Base-by-base conservation (phyloP, 2,113 vertebrate species). In the Centrocercus urophasianus region DNA sequence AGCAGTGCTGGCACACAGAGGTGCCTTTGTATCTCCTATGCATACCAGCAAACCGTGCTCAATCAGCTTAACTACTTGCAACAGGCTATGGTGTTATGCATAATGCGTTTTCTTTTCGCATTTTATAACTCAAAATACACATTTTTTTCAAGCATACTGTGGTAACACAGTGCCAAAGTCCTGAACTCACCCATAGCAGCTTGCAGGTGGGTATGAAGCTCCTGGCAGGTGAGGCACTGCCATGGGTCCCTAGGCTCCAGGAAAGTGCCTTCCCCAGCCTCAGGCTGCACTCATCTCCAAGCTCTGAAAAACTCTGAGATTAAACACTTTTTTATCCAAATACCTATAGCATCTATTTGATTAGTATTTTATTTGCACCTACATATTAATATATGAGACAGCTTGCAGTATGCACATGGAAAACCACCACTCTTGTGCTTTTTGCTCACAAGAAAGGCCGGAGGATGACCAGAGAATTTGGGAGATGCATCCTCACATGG, bases 341-440 rank as follows among this genome's bases (percentile, higher is more conserved):
- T 48, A 72, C 36, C 74, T 83, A 18, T 60, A 43, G 25, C 32
- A 50, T 59, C 75, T 82, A 34, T 73, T 52, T 89, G 67, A 90
- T 82, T 16, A 75, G 27, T 85, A 57, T 57, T 89, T 88, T 63
- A 63, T 59, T 67, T 78, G 9, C 42, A 30, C 69, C 82, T 72
- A 65, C 40, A 25, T 10, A 65, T 47, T 20, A 60, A 82, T 84
- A 60, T 77, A 74, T 30, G 54, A 71, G 22, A 32, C 25, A 52
- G 28, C 20, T 60, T 90, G 27, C n/a, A 59, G 34, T 3, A 0
- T 0, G 1, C 25, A 27, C 2, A 4, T 16, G 22, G 40, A 66
- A 85, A 86, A 57, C 14, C 17, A n/a, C 45, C 9, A 30, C 13
- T 89, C 30, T 59, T 54, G 27, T 13, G 28, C 24, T 14, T 8